phyloP scores from a whole-genome alignment of 2,888 invertebrate species.

The Agonopterix heracliana region DNA sequence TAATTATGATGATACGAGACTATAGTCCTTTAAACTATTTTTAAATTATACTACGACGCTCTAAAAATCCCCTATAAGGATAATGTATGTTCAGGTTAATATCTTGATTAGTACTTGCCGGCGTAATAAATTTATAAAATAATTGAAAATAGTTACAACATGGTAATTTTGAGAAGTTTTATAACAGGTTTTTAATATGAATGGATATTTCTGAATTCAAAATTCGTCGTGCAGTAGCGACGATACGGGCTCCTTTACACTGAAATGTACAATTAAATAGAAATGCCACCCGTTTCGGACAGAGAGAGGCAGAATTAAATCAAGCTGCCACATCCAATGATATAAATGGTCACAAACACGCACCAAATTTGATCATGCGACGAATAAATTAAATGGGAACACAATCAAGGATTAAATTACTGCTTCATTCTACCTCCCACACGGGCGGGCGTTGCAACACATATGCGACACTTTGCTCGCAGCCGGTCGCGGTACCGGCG shows the following conservation, averaged over 20 bases:
- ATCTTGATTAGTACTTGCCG: conserved; percentile 47
- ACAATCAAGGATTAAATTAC: conserved; percentile 75
- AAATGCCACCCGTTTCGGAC: conserved; percentile 25
- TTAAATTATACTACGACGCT: conserved; percentile 47
- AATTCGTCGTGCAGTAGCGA: no score
- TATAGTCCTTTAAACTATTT: conserved; percentile 62
- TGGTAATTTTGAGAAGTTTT: no score
- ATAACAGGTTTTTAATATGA: no score
- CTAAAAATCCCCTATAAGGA: conserved; percentile 54
- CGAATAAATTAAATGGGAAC: conserved; percentile 72
- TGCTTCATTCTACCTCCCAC: conserved; percentile 70
- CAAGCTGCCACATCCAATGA: conserved; percentile 43
- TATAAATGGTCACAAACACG: conserved; percentile 64
- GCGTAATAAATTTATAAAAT: conserved; percentile 31
- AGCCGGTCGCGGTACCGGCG: conserved; percentile 24
- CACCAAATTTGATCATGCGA: conserved; percentile 70
- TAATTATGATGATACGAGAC: conserved; percentile 62
- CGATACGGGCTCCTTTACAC: no score
- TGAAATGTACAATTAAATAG: conserved; percentile 16
- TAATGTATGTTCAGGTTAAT: conserved; percentile 33
- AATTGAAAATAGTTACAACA: no score
- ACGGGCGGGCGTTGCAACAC: conserved; percentile 52
- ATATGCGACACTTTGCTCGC: conserved; percentile 57
- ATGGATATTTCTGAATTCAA: no score
- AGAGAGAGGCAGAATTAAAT: conserved; percentile 43